A percentile compares a stretch with the other conserved stretches of the same genome.
phyloP scores from a whole-genome alignment of 92 coral and sea anemone genomes.

The Epizoanthus rinbou region DNA sequence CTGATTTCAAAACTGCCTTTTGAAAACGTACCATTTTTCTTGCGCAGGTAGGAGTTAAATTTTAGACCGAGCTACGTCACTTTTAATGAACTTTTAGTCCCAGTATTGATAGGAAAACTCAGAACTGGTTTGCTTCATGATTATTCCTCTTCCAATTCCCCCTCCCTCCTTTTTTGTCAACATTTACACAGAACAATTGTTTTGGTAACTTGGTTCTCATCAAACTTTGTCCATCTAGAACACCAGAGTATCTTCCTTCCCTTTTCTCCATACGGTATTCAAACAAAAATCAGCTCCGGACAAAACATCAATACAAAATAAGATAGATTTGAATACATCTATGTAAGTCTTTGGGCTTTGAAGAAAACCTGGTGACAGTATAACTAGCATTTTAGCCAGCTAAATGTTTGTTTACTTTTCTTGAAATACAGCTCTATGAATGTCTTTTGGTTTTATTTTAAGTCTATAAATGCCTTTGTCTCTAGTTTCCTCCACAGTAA shows the following conservation, averaged over 20 bases:
- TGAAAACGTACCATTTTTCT: conserved; percentile 16
- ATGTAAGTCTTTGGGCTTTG: conserved; percentile 1
- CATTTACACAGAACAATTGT: conserved; percentile 19
- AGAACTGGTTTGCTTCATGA: conserved; percentile 16
- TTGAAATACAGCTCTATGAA: conserved; percentile 17
- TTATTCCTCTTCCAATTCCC: conserved; percentile 4
- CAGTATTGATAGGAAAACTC: conserved; percentile 15
- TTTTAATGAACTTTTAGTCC: conserved; percentile 14
- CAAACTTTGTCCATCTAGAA: conserved; percentile 17
- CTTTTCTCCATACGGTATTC: conserved; percentile 16
- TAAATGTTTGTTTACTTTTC: conserved; percentile 12
- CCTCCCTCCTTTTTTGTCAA: conserved; percentile 7
- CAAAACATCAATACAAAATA: conserved; percentile 10
- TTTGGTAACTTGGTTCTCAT: conserved; percentile 9
- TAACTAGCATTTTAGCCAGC: conserved; percentile 1
- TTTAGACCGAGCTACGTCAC: conserved; percentile 19
- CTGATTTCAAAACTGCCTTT: conserved; percentile 16
- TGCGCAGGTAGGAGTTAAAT: conserved; percentile 20
- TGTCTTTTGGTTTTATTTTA: conserved; percentile 18
- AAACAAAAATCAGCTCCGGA: conserved; percentile 18
- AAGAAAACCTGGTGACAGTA: conserved; percentile 20
- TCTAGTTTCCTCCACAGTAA: conserved; percentile 17
- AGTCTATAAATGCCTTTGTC: conserved; percentile 26
- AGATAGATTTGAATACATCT: conserved; percentile 13
- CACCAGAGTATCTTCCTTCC: conserved; percentile 18